Evolutionary conservation across 2,888 invertebrate species (phyloP), one percentile per base, ranked within the genome.

Genomic region (Drosophila merina): DNA sequence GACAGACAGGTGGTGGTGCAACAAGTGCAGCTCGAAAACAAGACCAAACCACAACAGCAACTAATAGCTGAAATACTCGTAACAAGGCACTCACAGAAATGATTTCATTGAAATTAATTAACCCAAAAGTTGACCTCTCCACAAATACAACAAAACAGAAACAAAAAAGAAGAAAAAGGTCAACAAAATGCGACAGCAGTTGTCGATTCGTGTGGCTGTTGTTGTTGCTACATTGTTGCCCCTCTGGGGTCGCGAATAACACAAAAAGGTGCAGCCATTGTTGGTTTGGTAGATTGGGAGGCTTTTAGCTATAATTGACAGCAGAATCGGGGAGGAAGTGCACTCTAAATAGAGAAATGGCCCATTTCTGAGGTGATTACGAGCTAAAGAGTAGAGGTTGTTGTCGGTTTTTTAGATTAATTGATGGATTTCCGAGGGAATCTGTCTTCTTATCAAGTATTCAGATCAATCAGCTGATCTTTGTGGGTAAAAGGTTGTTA

Each of bases 41-140:
- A 30, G 47, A 64, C 38, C 49, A 36, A 6, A 28, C 28, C 30
- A 60, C 36, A 26, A 10, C 26, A 44, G n/a, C 40, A 48, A 49
- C 31, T 25, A 44, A 36, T 20, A 57, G 44, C 52, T 26, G 33
- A 33, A 56, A 56, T 28, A 20, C 20, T 20, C 20, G 20, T 20
- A 40, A 44, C 10, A 40, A 45, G 25, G 30, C 45, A 38, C 55
- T 50, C 50, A 51, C 63, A 64, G 50, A 78, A 83, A 85, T 78
- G 79, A 78, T 85, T 87, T 87, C 79, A 82, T 85, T 81, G 74
- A 85, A 78, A 85, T 81, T 50, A 82, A 82, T 82, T 82, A 82
- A 87, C 87, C 87, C 72, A 57, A 69, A 63, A 60, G 67, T 44
- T 82, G 82, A 82, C 87, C 82, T 72, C 68, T 56, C 33, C 42